Evolutionary conservation across 2,113 vertebrate species (phyloP).

Genomic region (Syngnathus floridae): DNA sequence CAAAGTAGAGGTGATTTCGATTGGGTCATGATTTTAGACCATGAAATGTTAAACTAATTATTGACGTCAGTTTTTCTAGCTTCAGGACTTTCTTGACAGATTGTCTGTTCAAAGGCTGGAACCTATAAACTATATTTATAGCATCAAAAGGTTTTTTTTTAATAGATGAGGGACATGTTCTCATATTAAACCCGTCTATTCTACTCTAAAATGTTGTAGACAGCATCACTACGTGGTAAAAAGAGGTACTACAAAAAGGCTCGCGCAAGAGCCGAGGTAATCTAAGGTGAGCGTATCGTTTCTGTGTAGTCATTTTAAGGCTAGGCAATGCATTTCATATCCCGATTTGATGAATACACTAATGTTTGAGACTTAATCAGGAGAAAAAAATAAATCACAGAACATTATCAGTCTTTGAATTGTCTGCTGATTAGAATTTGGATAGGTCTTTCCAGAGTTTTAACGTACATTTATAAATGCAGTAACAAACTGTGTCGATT

Average conservation of each 20-base stretch:
- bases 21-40: neutral
- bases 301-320: neutral
- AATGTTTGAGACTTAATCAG: neutral
- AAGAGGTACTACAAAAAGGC: neutral
- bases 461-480: too few species aligned
- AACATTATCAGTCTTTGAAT: too few species aligned
- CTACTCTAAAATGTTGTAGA: neutral
- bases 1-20: neutral
- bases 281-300: too few species aligned
- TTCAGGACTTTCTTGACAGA: neutral
- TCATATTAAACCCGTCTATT: too few species aligned
- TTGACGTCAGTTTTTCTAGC: too few species aligned
- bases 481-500: too few species aligned
- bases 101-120: neutral
- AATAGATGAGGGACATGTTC: too few species aligned
- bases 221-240: neutral
- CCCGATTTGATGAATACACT: neutral
- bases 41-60: neutral
- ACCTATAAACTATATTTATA: neutral
- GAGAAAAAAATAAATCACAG: neutral
- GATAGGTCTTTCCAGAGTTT: too few species aligned
- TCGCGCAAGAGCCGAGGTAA: neutral
- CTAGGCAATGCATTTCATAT: neutral
- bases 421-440: too few species aligned
- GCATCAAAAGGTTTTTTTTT: neutral